Evolutionary conservation across 2,888 invertebrate genomes (phyloP).

Genomic region (Drosophila suboccidentalis): DNA sequence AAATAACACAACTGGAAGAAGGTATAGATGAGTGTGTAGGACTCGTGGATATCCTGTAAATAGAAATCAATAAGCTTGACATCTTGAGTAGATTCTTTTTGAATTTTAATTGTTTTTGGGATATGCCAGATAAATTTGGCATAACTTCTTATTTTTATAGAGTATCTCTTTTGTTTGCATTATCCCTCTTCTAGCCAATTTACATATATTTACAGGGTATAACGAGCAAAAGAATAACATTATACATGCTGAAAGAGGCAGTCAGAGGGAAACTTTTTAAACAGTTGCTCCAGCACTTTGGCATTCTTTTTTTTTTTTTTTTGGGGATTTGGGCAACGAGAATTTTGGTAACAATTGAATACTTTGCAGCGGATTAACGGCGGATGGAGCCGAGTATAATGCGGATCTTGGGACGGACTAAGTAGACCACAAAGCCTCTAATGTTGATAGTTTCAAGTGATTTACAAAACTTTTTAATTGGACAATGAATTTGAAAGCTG

Average conservation of each 20-base stretch:
- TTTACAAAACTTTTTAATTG: slow-evolving; percentile 56
- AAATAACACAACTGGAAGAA: not conserved
- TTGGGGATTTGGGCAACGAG: slow-evolving; percentile 20
- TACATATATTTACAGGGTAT: slow-evolving; percentile 3
- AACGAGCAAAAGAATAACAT: slow-evolving; percentile 30
- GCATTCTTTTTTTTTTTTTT: slow-evolving; percentile 18
- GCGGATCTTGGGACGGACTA: slow-evolving; percentile 24
- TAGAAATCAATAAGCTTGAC: not conserved
- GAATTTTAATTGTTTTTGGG: too few species aligned
- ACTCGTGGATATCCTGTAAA: slow-evolving; percentile 5
- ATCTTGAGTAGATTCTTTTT: not conserved
- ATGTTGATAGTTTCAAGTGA: slow-evolving; percentile 61
- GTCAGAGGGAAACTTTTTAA: slow-evolving; percentile 45
- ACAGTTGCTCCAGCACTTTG: slow-evolving; percentile 52
- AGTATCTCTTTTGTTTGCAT: not conserved
- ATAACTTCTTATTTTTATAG: too few species aligned
- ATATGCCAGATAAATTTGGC: too few species aligned
- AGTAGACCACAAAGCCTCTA: slow-evolving; percentile 49
- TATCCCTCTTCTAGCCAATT: not conserved
- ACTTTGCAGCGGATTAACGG: slow-evolving; percentile 48
- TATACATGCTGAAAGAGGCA: slow-evolving; percentile 18
- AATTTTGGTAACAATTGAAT: slow-evolving; percentile 59
- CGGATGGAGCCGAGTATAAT: slow-evolving; percentile 21
- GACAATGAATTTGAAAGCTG: slow-evolving; percentile 11
- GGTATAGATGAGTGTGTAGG: not conserved